Evolutionary conservation across 1,140 invertebrate genomes (phyloP), one percentile per base, ranked within the genome.

Genomic region (Scaptomyza graminum): DNA sequence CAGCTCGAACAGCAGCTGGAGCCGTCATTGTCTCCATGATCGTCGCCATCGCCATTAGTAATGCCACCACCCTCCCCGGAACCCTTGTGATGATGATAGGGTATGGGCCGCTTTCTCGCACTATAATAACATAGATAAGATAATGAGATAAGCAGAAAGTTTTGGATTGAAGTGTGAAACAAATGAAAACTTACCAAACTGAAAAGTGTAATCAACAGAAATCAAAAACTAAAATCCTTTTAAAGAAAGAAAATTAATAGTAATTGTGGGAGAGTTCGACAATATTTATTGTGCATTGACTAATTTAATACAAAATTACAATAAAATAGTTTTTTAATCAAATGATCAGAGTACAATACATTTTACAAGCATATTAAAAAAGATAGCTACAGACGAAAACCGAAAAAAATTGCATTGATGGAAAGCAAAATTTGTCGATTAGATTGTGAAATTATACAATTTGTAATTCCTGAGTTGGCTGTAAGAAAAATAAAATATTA

Each of bases 81-180:
- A 15, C 96, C 95, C 57, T 96, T 95, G 78, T 96, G 94, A 79
- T 97, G 94, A 80, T 97, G 96, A 93, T 97, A 97, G 51, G 96
- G 96, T 82, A 98, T 96, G 39, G 97, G 97, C 60, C 96, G 93
- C 92, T 98, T 98, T 77, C 97, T 94, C 68, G 97, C 97, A 92
- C 97, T 98, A 93, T 82, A 94, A 94, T 82, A 9, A 57, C 22
- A 39, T 22, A 34, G 6, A 31, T 31, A 1, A 9, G n/a, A 63
- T 4, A 2, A 31, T 55, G 51, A 31, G 2, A 43, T 67, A 34
- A 22, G 4, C 0, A 51, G 50, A 11, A 43, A 44, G 13, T 22
- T 52, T 66, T 51, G 3, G 3, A 61, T 41, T 15, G 11, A 2
- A 22, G 1, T 22, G 11, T 34, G 37, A 15, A 37, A 34, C 41